Conservation (phyloP, 2,797 vertebrate species). For the Cyprinodon diabolis region DNA sequence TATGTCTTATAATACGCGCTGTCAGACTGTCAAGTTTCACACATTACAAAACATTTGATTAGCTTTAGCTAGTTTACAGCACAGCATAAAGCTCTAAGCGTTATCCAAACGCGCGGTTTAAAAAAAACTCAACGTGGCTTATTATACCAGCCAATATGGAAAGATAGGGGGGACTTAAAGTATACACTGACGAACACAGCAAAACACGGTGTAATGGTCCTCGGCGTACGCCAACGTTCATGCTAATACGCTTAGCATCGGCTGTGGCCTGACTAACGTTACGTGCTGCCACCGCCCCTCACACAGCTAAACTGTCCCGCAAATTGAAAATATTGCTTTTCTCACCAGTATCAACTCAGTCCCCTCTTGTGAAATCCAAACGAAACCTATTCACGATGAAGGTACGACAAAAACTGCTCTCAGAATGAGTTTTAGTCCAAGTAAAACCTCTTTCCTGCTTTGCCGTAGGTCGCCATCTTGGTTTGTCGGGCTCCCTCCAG, state of each 20-base stretch:
- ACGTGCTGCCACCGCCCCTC: conserved; percentile 79
- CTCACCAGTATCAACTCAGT: conserved; percentile 74
- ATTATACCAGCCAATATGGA: not conserved
- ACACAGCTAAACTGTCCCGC: conserved; percentile 10
- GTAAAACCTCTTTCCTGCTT: conserved; percentile 80
- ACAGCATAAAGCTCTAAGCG: conserved; percentile 10
- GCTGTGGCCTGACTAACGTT: conserved; percentile 62
- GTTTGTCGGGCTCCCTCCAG: conserved; percentile 69
- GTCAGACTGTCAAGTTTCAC: not conserved
- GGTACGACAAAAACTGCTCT: conserved; percentile 22
- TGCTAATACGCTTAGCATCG: conserved; percentile 50
- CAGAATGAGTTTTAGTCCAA: conserved; percentile 73
- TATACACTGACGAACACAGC: not conserved
- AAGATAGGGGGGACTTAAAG: fast-evolving
- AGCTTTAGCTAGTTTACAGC: conserved; percentile 43
- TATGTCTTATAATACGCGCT: too few species aligned
- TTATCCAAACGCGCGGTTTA: not conserved
- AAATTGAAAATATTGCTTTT: not conserved
- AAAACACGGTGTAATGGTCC: not conserved
- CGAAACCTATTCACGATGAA: conserved; percentile 30
- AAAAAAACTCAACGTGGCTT: not conserved
- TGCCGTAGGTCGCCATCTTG: conserved; percentile 85
- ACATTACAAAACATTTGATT: not conserved
- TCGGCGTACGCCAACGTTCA: conserved; percentile 1
- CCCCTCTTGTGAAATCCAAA: conserved; percentile 60